phyloP scores from a whole-genome alignment of 92 coral and sea anemone genomes.

The Epizoanthus fatuus region DNA sequence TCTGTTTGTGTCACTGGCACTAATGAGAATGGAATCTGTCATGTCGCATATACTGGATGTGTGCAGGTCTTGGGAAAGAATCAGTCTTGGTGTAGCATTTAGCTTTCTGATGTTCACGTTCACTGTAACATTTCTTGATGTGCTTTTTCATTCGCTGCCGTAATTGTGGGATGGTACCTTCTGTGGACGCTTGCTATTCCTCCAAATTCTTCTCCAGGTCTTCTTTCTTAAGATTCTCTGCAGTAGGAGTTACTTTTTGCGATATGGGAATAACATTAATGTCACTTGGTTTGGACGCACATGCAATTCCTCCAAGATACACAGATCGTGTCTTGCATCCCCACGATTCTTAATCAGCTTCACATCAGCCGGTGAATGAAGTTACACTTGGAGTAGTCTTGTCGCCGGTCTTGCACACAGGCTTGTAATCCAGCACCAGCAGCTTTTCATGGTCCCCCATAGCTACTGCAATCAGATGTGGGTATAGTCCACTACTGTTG shows the following conservation, averaged over 20 bases:
- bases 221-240: constrained; percentile 41
- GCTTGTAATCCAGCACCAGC: constrained; percentile 57
- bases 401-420: constrained; percentile 41
- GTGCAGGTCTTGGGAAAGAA: constrained; percentile 27
- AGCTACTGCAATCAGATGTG: constrained; percentile 52
- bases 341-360: constrained; percentile 49
- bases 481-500: constrained; percentile 52
- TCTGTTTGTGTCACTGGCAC: constrained; percentile 33
- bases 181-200: constrained; percentile 22
- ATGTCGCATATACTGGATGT: constrained; percentile 34
- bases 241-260: constrained; percentile 31
- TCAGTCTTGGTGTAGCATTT: constrained; percentile 21
- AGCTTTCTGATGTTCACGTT: constrained; percentile 11
- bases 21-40: constrained; percentile 36
- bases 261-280: constrained; percentile 50
- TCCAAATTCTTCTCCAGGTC: constrained; percentile 22
- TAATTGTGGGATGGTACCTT: constrained; percentile 44
- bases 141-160: constrained; percentile 26
- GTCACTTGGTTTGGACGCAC: constrained; percentile 37
- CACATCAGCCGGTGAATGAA: constrained; percentile 63
- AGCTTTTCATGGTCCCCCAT: constrained; percentile 62
- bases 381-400: constrained; percentile 55
- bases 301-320: constrained; percentile 60
- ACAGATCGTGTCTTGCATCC: constrained; percentile 32
- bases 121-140: constrained; percentile 24